Base-by-base conservation (phyloP, 2,113 vertebrate species). In the Passer domesticus region DNA sequence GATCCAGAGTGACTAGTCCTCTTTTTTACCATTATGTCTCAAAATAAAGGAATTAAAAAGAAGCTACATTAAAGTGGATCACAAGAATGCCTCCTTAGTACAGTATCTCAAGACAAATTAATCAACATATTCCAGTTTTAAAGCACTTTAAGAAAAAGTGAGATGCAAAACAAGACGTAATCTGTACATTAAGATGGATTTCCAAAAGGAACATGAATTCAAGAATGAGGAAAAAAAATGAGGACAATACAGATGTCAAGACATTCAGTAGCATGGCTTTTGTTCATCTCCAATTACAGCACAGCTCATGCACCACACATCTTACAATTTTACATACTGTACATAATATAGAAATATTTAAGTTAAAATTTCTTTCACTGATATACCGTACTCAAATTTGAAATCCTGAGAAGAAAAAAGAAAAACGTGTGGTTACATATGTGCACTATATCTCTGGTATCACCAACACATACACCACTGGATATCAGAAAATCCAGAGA, bases 371-470 rank as follows among this genome's bases (percentile, higher is more conserved):
- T 98, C 95, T 98, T 98, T 98, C 98, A 98, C 98, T 98, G 96
- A 97, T 98, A 98, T 94, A 98, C 23, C 20, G 91, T 95, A 96
- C 97, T 98, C 98, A 98, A 98, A 98, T 96, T 97, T 98, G 97
- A 98, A 98, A 98, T 99, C 98, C 98, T 99, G 99, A 99, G 98
- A 98, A 98, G 96, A 98, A 98, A 97, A 98, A 97, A 97, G 55
- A 97, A 97, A 96, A 97, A 68, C 55, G 87, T 68, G 94, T 89
- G 95, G 95, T 55, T 95, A 95, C 6, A 74, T 94, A 94, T 94
- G 96, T 92, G 91, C 85, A 96, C 89, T 92, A 53, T 37, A 82
- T 87, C 64, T 86, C 91, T 4, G 55, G 9, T 83, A 60, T 73
- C 90, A 95, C 87, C 94, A 92, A 92, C 95, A 97, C 92, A 81